Evolutionary conservation across 2,113 vertebrate genomes (phyloP).

Genomic region (Malaclemys terrapin): DNA sequence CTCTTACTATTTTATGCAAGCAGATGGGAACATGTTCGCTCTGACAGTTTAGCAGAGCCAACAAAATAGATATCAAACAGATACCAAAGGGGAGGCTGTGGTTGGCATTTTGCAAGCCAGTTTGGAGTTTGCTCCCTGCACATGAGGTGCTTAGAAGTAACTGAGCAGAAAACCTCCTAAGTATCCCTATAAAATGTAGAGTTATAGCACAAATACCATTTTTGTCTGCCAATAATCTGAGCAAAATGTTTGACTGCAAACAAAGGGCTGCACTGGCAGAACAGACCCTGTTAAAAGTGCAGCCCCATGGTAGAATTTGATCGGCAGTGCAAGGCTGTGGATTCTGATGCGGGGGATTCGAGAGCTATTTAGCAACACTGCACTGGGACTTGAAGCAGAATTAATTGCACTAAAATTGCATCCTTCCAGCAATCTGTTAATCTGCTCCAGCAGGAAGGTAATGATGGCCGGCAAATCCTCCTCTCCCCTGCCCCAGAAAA

Average conservation of each 20-base stretch:
- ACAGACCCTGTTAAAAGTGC: neutral
- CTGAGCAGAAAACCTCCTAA: neutral
- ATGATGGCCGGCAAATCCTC: constrained; percentile 72
- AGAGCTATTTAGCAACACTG: constrained; percentile 71
- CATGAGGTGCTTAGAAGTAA: neutral
- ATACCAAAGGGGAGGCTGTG: neutral
- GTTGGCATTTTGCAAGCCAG: neutral
- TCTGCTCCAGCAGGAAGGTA: constrained; percentile 79
- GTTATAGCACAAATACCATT: neutral
- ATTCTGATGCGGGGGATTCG: constrained; percentile 37
- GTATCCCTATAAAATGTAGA: neutral
- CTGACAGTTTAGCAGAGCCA: neutral
- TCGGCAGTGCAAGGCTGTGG: neutral
- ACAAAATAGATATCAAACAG: neutral
- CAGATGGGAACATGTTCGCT: constrained; percentile 39
- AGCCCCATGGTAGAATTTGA: neutral
- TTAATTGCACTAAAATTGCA: constrained; percentile 83
- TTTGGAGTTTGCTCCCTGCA: neutral
- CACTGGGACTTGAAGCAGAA: constrained; percentile 79
- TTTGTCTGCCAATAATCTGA: neutral
- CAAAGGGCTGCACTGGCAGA: neutral
- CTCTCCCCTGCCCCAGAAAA: fast-evolving
- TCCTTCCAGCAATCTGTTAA: constrained; percentile 77
- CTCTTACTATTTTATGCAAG: neutral
- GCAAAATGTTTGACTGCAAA: neutral